phyloP scores from a whole-genome alignment of 2,888 invertebrate genomes.

The Therioaphis trifolii region DNA sequence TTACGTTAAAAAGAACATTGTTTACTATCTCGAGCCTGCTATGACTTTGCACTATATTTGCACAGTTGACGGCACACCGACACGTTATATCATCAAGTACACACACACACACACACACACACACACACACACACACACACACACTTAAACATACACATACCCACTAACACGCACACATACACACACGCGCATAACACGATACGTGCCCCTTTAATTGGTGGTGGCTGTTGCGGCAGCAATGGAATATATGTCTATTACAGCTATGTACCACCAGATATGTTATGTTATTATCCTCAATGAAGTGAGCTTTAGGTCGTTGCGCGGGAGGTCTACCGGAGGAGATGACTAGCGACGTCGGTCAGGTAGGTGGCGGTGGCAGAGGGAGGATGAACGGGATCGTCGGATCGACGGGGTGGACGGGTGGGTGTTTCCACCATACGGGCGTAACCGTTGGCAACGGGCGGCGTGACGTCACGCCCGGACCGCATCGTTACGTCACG shows the following conservation, averaged over 20 bases:
- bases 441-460: slow-evolving; percentile 56
- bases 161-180: too few species aligned
- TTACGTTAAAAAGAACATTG: not conserved
- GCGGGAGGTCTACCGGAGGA: too few species aligned
- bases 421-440: not conserved
- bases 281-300: not conserved
- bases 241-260: too few species aligned
- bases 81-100: not conserved
- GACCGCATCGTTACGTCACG: slow-evolving; percentile 52
- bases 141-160: too few species aligned
- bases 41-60: slow-evolving; percentile 55
- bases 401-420: not conserved
- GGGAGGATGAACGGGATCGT: not conserved
- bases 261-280: not conserved
- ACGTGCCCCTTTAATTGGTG: too few species aligned
- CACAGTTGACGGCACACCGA: slow-evolving; percentile 46
- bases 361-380: not conserved
- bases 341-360: too few species aligned
- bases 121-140: too few species aligned
- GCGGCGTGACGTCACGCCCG: slow-evolving; percentile 50
- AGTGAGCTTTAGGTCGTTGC: not conserved
- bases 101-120: not conserved
- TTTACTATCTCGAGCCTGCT: slow-evolving; percentile 4
- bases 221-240: too few species aligned
- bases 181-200: too few species aligned